Evolutionary conservation across 2,113 vertebrate genomes (phyloP).

Genomic region (Prionailurus bengalensis): DNA sequence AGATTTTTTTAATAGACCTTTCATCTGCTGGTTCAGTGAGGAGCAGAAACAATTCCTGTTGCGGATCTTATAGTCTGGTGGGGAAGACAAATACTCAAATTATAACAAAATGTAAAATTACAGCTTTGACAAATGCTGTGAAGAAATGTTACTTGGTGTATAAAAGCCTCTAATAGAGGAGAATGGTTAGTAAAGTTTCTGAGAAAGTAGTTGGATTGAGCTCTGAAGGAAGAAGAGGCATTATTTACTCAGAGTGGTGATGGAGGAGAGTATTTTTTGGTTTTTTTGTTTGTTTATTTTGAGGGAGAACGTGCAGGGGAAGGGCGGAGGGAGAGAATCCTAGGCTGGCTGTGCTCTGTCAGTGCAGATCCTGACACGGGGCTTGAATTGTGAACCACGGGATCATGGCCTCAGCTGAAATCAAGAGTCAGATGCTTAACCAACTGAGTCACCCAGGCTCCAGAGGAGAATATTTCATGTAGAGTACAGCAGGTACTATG

Average conservation of each 20-base stretch:
- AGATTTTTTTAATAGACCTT: neutral
- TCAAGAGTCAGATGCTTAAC: no score
- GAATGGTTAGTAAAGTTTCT: neutral
- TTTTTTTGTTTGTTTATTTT: no score
- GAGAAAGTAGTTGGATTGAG: constrained; percentile 9
- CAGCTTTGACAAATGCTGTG: neutral
- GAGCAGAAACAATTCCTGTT: neutral
- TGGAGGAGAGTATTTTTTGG: neutral
- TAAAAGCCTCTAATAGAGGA: neutral
- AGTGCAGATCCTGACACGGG: no score
- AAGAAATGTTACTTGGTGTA: neutral
- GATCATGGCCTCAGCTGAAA: no score
- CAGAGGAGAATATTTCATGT: neutral
- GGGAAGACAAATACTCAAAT: neutral
- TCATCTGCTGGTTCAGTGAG: neutral
- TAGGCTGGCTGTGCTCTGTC: no score
- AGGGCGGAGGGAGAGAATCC: no score
- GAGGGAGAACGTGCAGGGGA: no score
- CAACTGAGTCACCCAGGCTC: no score
- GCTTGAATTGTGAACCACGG: no score
- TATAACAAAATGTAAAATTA: neutral
- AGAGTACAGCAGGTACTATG: neutral
- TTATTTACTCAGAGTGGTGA: neutral
- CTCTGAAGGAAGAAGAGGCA: neutral
- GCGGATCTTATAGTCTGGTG: neutral